Evolutionary conservation across 30 jellyfish, hydroid and myxozoan genomes (phyloP).

Genomic region (Aurelia coerulea): DNA sequence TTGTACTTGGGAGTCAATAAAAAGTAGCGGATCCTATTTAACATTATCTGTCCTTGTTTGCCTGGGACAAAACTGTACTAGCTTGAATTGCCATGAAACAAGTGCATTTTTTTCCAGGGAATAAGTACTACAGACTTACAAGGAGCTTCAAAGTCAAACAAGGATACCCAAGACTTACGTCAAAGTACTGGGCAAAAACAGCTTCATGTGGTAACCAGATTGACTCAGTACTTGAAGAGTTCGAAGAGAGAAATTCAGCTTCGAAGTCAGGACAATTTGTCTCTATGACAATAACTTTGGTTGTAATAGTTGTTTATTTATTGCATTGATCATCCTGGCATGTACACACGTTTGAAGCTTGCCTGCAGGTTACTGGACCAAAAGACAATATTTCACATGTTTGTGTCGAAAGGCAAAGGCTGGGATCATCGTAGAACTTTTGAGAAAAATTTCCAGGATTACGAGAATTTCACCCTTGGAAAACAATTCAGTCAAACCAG

Average conservation of each 20-base stretch:
- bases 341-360: neutral
- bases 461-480: too few relatives aligned
- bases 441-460: too few relatives aligned
- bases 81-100: neutral
- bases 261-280: neutral
- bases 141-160: neutral
- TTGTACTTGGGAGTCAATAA: neutral
- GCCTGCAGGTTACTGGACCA: too few relatives aligned
- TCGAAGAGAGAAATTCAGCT: constrained; percentile 44
- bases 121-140: constrained; percentile 39
- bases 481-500: too few relatives aligned
- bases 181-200: constrained; percentile 24
- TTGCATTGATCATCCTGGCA: too few relatives aligned
- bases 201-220: neutral
- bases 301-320: neutral
- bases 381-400: too few relatives aligned
- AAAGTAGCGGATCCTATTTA: neutral
- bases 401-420: too few relatives aligned
- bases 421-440: too few relatives aligned
- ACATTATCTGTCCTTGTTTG: too few relatives aligned
- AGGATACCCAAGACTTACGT: constrained; percentile 43
- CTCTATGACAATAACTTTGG: neutral
- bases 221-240: constrained; percentile 32
- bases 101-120: constrained; percentile 17
- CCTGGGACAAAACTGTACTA: neutral